Evolutionary conservation across 2,888 invertebrate genomes (phyloP).

Genomic region (Argyresthia albistria): DNA sequence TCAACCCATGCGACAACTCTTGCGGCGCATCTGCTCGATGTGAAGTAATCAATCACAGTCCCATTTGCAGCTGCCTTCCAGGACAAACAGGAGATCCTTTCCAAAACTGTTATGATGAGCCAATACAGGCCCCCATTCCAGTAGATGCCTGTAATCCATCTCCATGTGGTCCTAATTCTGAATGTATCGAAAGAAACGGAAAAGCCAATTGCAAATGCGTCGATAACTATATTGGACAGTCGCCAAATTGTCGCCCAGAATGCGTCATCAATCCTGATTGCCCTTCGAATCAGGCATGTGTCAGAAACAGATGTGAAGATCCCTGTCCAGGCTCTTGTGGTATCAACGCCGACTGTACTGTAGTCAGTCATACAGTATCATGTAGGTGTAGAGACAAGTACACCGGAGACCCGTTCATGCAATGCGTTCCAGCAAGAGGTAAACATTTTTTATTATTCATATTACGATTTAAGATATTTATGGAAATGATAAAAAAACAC

Average conservation of each 20-base stretch:
- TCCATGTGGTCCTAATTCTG: conserved; percentile 87
- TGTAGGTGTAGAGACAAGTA: conserved; percentile 84
- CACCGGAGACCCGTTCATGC: conserved; percentile 87
- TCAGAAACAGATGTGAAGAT: conserved; percentile 85
- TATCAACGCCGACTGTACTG: conserved; percentile 82
- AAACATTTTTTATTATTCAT: conserved; percentile 7
- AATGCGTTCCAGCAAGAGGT: conserved; percentile 77
- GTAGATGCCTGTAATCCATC: conserved; percentile 79
- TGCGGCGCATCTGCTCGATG: conserved; percentile 86
- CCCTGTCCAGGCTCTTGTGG: conserved; percentile 89
- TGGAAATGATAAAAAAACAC: too few species aligned
- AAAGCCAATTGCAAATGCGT: conserved; percentile 83
- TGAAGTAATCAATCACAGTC: conserved; percentile 88
- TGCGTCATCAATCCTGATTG: conserved; percentile 88
- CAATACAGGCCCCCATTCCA: conserved; percentile 38
- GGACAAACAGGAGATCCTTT: conserved; percentile 87
- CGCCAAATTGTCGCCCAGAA: conserved; percentile 87
- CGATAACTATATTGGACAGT: conserved; percentile 82
- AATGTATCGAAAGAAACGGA: conserved; percentile 77
- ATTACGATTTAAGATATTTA: too few species aligned
- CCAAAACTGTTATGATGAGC: conserved; percentile 77
- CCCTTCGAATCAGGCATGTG: conserved; percentile 82
- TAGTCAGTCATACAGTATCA: conserved; percentile 85
- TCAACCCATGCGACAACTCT: conserved; percentile 86
- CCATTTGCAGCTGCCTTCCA: conserved; percentile 85